Base-by-base conservation (phyloP, 2,797 vertebrate species). In the Jordanella pulchra region DNA sequence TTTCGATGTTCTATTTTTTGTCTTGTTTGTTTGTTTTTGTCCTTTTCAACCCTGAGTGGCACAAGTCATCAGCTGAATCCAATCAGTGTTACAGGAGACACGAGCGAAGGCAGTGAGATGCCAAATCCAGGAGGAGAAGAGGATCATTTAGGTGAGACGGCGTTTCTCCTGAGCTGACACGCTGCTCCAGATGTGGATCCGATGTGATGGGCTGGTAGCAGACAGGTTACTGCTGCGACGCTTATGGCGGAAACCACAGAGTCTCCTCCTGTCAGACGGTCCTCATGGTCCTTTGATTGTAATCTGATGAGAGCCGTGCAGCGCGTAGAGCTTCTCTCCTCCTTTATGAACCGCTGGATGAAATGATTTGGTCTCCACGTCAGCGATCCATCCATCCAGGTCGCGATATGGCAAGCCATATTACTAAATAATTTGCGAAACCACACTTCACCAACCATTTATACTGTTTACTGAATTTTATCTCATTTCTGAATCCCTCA, bases 31-130 rank as follows among this genome's bases (percentile, higher is more conserved):
- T 39, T 39, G 35, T 28, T 30, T 7, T n/a, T 13, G 4, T n/a
- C 80, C 79, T 53, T 64, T 51, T 68, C 74, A 13, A 54, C 72
- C 73, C 71, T 25, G 68, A 65, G 83, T 25, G 80, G 78, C 87
- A 83, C 83, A 82, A 83, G 78, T 89, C 87, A 88, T 85, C 81
- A 80, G 81, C 84, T 71, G 65, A 81, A 42, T 76, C 84, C 80
- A 86, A 53, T 83, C 82, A 73, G 75, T 14, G 67, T 35, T 44
- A 54, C 44, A 47, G 21, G 47, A 48, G 44, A 70, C 50, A 15
- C 39, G 2, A 45, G 53, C 7, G 30, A 17, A 69, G n/a, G 50
- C 25, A 13, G 77, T 28, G 58, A 58, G 13, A 27, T 1, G 44
- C 9, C 10, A 56, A 48, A 82, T 76, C 75, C 74, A 54, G 12